Percentiles rank a stretch among this genome's conserved stretches.
Evolutionary conservation across 2,113 vertebrate genomes (phyloP).

Genomic region (Elephas maximus): DNA sequence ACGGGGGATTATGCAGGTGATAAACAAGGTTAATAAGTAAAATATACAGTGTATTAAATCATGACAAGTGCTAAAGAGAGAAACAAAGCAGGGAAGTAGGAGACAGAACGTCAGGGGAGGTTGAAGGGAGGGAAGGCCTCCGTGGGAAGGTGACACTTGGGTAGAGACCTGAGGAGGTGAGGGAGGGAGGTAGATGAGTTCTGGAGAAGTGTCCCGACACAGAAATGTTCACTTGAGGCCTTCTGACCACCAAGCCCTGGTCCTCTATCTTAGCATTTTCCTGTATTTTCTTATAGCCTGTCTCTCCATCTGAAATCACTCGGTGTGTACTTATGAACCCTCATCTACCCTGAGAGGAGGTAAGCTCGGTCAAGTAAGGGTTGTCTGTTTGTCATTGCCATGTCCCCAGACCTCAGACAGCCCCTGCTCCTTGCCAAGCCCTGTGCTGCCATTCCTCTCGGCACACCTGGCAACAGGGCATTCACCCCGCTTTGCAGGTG

Average conservation of each 20-base stretch:
- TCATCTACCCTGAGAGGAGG: neutral
- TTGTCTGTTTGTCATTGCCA: neutral
- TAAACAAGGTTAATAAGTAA: neutral
- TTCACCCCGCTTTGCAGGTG: neutral
- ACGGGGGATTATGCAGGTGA: neutral
- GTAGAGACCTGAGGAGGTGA: neutral
- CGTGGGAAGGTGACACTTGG: neutral
- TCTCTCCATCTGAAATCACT: neutral
- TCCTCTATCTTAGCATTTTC: neutral
- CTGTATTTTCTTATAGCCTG: neutral
- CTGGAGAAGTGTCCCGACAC: neutral
- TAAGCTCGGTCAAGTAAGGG: neutral
- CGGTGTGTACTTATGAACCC: neutral
- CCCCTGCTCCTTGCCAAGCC: neutral
- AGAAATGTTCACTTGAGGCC: accelerated
- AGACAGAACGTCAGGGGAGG: neutral
- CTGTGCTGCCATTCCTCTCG: neutral
- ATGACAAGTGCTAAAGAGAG: neutral
- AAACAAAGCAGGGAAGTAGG: neutral
- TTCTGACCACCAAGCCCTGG: neutral
- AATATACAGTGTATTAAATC: accelerated
- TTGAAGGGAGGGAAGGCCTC: neutral
- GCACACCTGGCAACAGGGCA: too few relatives aligned
- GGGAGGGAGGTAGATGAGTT: neutral
- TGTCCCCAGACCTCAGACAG: neutral